phyloP scores from a whole-genome alignment of 2,113 vertebrate genomes.

The Mola mola region DNA sequence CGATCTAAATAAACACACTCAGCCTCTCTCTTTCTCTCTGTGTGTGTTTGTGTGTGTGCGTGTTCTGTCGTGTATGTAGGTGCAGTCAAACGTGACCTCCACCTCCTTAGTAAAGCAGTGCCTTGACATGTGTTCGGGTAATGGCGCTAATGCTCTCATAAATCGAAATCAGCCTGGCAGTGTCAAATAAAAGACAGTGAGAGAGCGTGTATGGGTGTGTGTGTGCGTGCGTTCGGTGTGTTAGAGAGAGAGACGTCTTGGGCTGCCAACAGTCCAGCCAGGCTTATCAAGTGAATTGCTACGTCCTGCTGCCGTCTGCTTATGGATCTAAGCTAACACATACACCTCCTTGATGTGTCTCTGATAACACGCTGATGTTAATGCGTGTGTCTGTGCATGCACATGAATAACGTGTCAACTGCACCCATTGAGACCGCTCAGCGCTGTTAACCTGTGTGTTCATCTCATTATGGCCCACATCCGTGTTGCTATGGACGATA shows the following conservation, averaged over 20 bases:
- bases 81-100: slow-evolving; percentile 60
- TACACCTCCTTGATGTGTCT: slow-evolving; percentile 45
- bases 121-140: slow-evolving; percentile 72
- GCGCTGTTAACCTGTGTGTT: slow-evolving; percentile 60
- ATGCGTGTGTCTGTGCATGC: slow-evolving; percentile 15
- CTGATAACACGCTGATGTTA: slow-evolving; percentile 37
- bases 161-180: slow-evolving; percentile 62
- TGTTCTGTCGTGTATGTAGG: slow-evolving; percentile 23
- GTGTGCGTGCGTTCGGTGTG: slow-evolving; percentile 4
- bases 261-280: slow-evolving; percentile 42
- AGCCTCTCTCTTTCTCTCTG: slow-evolving; percentile 11
- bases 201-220: neutral
- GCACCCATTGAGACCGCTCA: slow-evolving; percentile 45
- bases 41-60: slow-evolving; percentile 20
- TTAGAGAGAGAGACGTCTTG: slow-evolving; percentile 17
- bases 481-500: slow-evolving; percentile 62
- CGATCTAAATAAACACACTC: slow-evolving; percentile 32
- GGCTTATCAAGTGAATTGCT: slow-evolving; percentile 53
- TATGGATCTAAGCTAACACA: slow-evolving; percentile 46
- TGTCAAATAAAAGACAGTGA: slow-evolving; percentile 55
- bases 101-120: slow-evolving; percentile 51
- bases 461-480: slow-evolving; percentile 58
- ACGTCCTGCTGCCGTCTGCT: too few species aligned
- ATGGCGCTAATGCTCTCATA: slow-evolving; percentile 73
- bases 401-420: slow-evolving; percentile 34